A percentile compares a stretch with the other conserved stretches of the same genome.
Evolutionary conservation across 2,797 vertebrate species (phyloP).

Genomic region (Hydrocynus forskahlii): DNA sequence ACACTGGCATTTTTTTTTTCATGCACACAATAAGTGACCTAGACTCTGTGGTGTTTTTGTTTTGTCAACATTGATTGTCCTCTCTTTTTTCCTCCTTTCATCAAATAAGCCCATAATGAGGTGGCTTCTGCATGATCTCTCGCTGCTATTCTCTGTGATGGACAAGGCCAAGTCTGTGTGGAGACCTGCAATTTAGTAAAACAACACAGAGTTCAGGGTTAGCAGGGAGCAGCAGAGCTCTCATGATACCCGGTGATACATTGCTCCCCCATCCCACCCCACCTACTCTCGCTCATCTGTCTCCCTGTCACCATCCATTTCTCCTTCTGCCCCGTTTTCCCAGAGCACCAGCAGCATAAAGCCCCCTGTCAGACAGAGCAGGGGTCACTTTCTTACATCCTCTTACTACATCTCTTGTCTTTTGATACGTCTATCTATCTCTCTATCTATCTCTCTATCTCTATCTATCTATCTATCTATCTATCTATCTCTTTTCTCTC

Average conservation of each 20-base stretch:
- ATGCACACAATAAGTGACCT: neutral
- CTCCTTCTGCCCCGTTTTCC: neutral
- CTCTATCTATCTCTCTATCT: neutral
- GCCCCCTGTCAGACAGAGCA: neutral
- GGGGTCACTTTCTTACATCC: neutral
- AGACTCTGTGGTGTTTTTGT: conserved; percentile 21
- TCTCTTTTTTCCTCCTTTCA: conserved; percentile 29
- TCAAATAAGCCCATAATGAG: conserved; percentile 42
- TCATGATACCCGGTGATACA: conserved; percentile 13
- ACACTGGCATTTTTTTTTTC: neutral
- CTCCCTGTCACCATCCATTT: conserved; percentile 26
- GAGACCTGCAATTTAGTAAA: conserved; percentile 46
- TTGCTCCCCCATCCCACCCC: neutral
- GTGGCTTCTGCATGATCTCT: conserved; percentile 18
- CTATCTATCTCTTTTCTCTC: neutral
- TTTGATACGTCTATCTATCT: neutral
- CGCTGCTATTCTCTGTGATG: conserved; percentile 24
- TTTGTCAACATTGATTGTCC: conserved; percentile 11
- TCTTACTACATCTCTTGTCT: neutral
- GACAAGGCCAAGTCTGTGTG: conserved; percentile 42
- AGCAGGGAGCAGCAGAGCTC: conserved; percentile 34
- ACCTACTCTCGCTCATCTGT: conserved; percentile 21
- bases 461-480: neutral
- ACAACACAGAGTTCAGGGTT: conserved; percentile 31
- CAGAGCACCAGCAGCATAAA: neutral